phyloP scores from a whole-genome alignment of 2,113 vertebrate genomes.

The Petaurus breviceps region DNA sequence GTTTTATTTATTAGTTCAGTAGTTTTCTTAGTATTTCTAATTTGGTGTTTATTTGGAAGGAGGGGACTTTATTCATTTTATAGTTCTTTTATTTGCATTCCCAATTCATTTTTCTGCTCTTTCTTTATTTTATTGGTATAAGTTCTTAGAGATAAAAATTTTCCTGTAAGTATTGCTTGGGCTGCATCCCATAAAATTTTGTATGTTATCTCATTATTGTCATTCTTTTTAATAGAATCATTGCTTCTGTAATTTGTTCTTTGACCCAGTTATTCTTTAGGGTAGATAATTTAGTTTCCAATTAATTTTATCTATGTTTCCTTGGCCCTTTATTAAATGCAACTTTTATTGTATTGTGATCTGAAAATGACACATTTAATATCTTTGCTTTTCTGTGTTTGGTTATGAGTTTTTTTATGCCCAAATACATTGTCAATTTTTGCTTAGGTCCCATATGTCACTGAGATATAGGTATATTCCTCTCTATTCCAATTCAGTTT shows the following conservation, averaged over 20 bases:
- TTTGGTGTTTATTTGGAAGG: not conserved
- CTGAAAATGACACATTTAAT: not conserved
- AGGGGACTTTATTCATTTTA: not conserved
- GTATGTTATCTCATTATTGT: not conserved
- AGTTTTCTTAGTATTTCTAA: not conserved
- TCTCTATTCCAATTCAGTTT: not conserved
- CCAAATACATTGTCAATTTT: not conserved
- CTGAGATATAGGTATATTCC: not conserved
- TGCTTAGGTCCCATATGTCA: not conserved
- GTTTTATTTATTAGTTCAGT: not conserved
- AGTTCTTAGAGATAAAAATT: not conserved
- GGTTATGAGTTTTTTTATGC: not conserved
- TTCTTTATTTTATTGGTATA: not conserved
- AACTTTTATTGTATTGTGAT: not conserved
- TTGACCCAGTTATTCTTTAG: not conserved
- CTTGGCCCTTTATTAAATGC: not conserved
- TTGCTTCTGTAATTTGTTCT: not conserved
- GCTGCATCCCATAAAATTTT: not conserved
- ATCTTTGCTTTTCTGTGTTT: not conserved
- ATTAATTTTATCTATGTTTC: not conserved
- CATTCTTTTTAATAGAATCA: not conserved
- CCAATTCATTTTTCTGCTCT: not conserved
- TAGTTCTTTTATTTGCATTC: not conserved
- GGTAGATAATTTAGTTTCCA: not conserved
- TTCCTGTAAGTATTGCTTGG: not conserved